Evolutionary conservation across 2,797 vertebrate species (phyloP).

Genomic region (Hybognathus amarus): DNA sequence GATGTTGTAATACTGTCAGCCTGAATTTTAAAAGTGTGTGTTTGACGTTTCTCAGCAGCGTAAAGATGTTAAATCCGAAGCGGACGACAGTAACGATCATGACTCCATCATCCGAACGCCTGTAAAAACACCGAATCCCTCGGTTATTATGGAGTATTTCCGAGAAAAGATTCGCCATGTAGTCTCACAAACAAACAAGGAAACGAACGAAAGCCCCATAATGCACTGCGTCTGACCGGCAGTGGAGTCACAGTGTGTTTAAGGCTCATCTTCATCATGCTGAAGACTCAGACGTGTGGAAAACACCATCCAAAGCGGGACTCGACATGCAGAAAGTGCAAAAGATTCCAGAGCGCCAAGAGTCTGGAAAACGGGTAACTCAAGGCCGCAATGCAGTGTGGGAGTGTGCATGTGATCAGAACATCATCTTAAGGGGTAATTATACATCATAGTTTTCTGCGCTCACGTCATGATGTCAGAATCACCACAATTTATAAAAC

Average conservation of each 20-base stretch:
- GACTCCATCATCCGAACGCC: not conserved
- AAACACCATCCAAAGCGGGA: not conserved
- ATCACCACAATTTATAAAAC: not conserved
- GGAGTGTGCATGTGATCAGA: not conserved
- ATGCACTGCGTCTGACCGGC: constrained; percentile 25
- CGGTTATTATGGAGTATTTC: not conserved
- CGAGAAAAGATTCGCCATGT: not conserved
- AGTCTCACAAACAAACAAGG: not conserved
- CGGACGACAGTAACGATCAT: not conserved
- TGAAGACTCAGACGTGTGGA: constrained; percentile 21
- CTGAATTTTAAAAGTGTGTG: not conserved
- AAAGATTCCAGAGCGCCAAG: constrained; percentile 65
- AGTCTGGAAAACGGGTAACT: constrained; percentile 1
- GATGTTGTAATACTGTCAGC: not conserved
- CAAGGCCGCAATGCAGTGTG: constrained; percentile 46
- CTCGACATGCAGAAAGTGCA: constrained; percentile 77
- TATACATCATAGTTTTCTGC: not conserved
- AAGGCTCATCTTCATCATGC: constrained; percentile 53
- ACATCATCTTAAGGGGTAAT: not conserved
- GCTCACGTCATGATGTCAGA: not conserved
- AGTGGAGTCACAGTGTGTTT: constrained; percentile 58
- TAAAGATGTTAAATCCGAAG: not conserved
- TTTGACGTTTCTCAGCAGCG: not conserved
- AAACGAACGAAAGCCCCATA: constrained; percentile 8
- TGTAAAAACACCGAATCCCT: not conserved